Base-by-base conservation (phyloP, 2,888 invertebrate species). In the Dynastes tityus region DNA sequence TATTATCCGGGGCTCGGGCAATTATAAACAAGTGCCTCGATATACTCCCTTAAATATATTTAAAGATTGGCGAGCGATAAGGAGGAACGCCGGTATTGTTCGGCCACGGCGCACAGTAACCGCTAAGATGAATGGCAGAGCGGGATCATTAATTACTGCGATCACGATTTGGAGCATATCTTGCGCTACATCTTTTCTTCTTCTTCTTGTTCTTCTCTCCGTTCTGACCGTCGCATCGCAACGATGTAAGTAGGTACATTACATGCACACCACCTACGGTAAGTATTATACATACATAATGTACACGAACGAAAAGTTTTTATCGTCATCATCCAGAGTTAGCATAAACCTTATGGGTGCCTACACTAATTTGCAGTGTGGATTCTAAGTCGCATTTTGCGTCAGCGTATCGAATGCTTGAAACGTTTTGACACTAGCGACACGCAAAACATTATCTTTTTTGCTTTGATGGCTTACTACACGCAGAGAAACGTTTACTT, bases 111-210 rank as follows among this genome's bases (percentile, higher is more conserved):
- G 78, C 80, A 81, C 80, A 82, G 78, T 80, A 82, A 82, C 81
- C 80, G 79, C 80, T 80, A 82, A 83, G 83, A 84, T 83, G 83
- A 84, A 84, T 83, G 83, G 82, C 80, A 79, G 80, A 80, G 79
- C 79, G 78, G 74, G 79, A 79, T 79, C 79, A 79, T 79, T 79
- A 79, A 79, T 79, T 79, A 79, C 79, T 77, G 63, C 79, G 83
- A 84, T 84, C 84, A 84, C 83, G 84, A 83, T 83, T 83, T 84
- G 82, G 82, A 81, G 81, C 81, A 82, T 83, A 83, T 83, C 82
- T 83, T 80, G 77, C 71, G 79, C 79, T 80, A 81, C 82, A 82
- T 82, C 83, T 83, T 65, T 58, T 81, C 79, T 80, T 74, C 45
- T 8, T 45, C 45, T 45, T 45, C 45, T 45, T 45, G 9, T 45